Evolutionary conservation across 1,140 invertebrate species (phyloP).

Genomic region (Paracyclopina nana): DNA sequence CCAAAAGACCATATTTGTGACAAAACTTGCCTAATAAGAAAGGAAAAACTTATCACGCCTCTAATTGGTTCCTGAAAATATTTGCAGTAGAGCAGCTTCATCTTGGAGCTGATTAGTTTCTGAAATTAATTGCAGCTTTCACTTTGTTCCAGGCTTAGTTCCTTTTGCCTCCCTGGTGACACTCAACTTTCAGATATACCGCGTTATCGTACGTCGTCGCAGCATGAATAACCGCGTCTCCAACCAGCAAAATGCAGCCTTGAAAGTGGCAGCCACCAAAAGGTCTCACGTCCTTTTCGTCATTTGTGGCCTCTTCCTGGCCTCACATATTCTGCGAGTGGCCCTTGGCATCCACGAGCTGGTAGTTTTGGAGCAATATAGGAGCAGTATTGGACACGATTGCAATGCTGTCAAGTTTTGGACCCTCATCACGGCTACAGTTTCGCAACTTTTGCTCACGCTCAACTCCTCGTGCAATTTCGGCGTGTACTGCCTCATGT

Average conservation of each 20-base stretch:
- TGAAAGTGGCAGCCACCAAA: not conserved
- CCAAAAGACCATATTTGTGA: no score
- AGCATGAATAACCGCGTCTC: not conserved
- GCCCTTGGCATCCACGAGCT: not conserved
- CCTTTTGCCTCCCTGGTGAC: not conserved
- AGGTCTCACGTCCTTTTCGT: not conserved
- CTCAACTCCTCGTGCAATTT: not conserved
- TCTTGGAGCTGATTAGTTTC: no score
- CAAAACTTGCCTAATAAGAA: no score
- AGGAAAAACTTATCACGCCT: no score
- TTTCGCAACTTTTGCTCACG: not conserved
- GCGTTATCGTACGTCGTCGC: not conserved
- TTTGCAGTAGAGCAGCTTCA: no score
- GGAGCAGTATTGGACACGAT: not conserved
- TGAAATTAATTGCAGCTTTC: no score
- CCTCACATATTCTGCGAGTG: not conserved
- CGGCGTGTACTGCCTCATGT: not conserved
- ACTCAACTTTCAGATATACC: not conserved
- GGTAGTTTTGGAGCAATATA: not conserved
- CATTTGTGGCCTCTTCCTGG: not conserved
- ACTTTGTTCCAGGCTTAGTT: not conserved
- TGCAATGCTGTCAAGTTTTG: not conserved
- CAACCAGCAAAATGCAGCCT: not conserved
- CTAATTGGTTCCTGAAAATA: no score
- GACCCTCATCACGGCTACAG: not conserved